phyloP scores from a whole-genome alignment of 2,113 vertebrate species.

The Prinia subflava region DNA sequence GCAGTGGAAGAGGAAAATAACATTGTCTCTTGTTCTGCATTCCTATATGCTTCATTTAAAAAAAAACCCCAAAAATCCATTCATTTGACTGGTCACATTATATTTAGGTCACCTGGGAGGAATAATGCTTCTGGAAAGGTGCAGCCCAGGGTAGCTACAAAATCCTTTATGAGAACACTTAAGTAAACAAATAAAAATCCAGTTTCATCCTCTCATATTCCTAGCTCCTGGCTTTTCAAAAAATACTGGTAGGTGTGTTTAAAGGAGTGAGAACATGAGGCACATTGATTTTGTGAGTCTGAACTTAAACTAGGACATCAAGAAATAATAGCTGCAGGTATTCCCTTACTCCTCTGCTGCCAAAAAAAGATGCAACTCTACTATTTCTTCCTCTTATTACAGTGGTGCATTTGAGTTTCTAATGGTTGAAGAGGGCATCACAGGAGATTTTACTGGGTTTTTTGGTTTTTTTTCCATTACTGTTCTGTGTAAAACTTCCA shows the following conservation, averaged over 20 bases:
- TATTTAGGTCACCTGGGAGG: neutral
- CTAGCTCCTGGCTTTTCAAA: neutral
- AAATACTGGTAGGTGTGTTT: neutral
- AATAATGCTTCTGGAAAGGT: neutral
- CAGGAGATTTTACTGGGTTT: neutral
- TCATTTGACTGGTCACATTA: neutral
- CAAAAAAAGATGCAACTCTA: neutral
- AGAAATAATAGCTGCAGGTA: neutral
- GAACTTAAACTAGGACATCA: neutral
- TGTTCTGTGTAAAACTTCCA: neutral
- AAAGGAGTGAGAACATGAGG: neutral
- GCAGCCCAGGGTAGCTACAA: neutral
- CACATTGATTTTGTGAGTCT: neutral
- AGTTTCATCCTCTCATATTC: neutral
- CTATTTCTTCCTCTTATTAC: neutral
- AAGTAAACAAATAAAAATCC: neutral
- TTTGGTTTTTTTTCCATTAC: neutral
- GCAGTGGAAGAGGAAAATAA: neutral
- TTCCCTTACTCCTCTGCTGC: neutral
- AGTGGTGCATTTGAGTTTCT: neutral
- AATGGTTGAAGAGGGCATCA: neutral
- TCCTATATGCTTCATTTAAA: neutral
- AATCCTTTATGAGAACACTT: neutral
- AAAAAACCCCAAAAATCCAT: neutral
- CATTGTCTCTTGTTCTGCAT: neutral